Conservation (phyloP, 1,140 invertebrate genomes). For the Melanaphis sacchari region DNA sequence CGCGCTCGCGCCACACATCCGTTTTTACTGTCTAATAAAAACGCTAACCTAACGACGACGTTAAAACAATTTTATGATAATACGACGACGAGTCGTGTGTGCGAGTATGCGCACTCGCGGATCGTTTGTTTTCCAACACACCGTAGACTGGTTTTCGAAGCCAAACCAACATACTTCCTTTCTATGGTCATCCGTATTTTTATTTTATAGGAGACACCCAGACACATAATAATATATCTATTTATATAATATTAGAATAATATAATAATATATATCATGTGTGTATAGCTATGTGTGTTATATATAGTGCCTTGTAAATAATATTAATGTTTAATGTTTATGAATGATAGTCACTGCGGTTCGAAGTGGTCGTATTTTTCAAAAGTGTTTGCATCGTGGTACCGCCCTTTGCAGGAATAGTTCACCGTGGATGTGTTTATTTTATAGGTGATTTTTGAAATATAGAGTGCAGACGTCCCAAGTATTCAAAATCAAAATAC, state of each 20-base stretch:
- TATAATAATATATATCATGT: too few relatives aligned
- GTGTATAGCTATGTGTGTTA: too few relatives aligned
- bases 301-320: too few relatives aligned
- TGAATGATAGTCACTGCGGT: too few relatives aligned
- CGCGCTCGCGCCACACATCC: conserved; percentile 14
- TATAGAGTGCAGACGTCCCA: too few relatives aligned
- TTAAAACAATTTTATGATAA: conserved; percentile 31
- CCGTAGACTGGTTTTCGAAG: conserved; percentile 27
- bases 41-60: conserved; percentile 23
- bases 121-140: neutral
- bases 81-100: neutral
- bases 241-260: neutral
- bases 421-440: too few relatives aligned
- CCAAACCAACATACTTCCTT: neutral
- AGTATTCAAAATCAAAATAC: too few relatives aligned
- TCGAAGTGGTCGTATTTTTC: too few relatives aligned
- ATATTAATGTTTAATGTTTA: too few relatives aligned
- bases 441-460: too few relatives aligned
- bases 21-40: conserved; percentile 44
- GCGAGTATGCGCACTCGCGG: neutral
- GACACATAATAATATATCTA: neutral
- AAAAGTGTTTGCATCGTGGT: too few relatives aligned
- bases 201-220: neutral
- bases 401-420: too few relatives aligned
- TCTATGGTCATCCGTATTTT: neutral